These are phyloP conservation scores for Halictus quadricinctus DNA, from an alignment of 2,888 invertebrate genomes.

Conservation along the genomic window DNA sequence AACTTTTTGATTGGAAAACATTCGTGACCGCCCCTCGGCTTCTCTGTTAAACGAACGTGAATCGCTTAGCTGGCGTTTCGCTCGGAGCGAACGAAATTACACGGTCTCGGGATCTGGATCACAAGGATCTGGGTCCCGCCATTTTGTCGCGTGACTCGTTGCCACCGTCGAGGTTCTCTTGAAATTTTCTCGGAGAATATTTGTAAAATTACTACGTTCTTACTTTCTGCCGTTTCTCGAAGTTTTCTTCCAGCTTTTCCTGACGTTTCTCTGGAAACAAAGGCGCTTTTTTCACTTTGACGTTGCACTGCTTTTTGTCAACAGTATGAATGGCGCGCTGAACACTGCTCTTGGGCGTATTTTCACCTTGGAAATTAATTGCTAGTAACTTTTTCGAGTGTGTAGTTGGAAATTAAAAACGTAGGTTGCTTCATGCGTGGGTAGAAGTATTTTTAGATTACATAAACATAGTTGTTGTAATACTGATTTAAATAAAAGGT, in stretches of 20 bases:
- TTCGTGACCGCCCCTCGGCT: slow-evolving; percentile 8
- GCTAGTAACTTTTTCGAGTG: not conserved
- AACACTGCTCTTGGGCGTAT: not conserved
- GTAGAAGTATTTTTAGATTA: not conserved
- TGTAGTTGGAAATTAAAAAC: not conserved
- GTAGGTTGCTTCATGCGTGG: not conserved
- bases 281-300: not conserved
- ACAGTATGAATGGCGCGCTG: not conserved
- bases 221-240: not conserved
- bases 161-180: not conserved
- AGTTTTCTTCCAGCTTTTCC: not conserved
- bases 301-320: not conserved
- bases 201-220: not conserved
- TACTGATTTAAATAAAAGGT: not conserved
- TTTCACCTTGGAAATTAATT: not conserved
- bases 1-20: slow-evolving; percentile 11
- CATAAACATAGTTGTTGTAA: too few relatives aligned
- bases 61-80: slow-evolving; percentile 36
- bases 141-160: slow-evolving; percentile 2
- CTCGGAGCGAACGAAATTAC: not conserved
- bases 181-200: not conserved
- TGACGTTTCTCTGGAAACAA: not conserved
- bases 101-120: not conserved
- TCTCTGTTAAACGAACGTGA: slow-evolving; percentile 17
- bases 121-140: not conserved